These are phyloP conservation scores for Pseudopodoces humilis DNA, from an alignment of 2,113 vertebrate species.

Conservation along the genomic window DNA sequence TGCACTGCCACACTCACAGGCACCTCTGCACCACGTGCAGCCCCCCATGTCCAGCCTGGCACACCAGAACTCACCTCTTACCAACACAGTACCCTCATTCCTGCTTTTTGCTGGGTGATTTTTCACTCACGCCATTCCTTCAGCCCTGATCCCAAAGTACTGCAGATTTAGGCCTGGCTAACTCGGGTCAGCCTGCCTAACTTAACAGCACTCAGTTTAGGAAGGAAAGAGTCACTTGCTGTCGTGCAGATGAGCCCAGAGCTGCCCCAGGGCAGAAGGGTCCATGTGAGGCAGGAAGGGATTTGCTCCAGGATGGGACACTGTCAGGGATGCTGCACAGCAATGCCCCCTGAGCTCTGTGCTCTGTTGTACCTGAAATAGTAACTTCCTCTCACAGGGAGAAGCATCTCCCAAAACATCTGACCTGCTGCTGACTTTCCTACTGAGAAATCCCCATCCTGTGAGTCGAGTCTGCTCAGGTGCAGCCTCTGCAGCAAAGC, in stretches of 20 bases:
- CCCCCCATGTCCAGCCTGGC: not conserved
- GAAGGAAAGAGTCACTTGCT: not conserved
- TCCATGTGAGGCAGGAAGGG: not conserved
- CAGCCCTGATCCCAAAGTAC: not conserved
- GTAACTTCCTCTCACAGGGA: not conserved
- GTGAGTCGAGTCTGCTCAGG: fast-evolving
- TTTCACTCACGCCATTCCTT: not conserved
- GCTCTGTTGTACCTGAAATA: not conserved
- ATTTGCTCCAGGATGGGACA: fast-evolving
- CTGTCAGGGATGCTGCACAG: not conserved
- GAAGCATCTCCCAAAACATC: not conserved
- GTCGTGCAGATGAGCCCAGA: fast-evolving
- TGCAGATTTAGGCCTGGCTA: not conserved
- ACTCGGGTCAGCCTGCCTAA: fast-evolving
- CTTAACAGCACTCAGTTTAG: not conserved
- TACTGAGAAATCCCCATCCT: not conserved
- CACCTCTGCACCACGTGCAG: not conserved
- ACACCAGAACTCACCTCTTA: fast-evolving
- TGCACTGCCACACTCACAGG: not conserved
- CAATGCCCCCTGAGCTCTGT: not conserved
- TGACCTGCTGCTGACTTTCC: not conserved
- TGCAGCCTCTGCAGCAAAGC: not conserved
- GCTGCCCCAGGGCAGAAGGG: not conserved
- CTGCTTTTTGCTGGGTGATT: not conserved
- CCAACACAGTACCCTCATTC: not conserved